Percentiles rank a stretch among this genome's conserved stretches.
Evolutionary conservation across 2,888 invertebrate genomes (phyloP).

Genomic region (Malthinus flaveolus): DNA sequence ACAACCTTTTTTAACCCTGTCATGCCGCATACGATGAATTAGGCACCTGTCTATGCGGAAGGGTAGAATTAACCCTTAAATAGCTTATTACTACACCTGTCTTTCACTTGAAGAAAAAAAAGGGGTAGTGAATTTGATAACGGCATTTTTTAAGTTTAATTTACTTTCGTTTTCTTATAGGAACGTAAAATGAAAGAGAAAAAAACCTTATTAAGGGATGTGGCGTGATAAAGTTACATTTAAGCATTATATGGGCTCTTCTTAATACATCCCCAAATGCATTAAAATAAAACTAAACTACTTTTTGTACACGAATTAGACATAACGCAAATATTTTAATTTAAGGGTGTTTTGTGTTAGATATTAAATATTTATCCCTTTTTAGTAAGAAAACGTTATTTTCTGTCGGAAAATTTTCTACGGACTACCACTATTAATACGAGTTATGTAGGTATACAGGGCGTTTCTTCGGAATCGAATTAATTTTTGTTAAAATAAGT

Average conservation of each 20-base stretch:
- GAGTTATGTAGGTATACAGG: too few relatives aligned
- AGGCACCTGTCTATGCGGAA: conserved; percentile 41
- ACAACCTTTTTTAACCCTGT: conserved; percentile 41
- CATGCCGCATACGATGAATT: conserved; percentile 40
- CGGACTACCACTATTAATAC: too few relatives aligned
- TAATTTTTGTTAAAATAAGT: neutral
- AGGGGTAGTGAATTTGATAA: conserved; percentile 14
- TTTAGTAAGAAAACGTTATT: too few relatives aligned
- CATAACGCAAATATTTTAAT: neutral
- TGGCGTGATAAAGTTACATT: neutral
- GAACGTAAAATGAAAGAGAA: neutral
- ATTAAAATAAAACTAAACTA: neutral
- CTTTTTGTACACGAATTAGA: neutral
- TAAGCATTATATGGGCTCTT: neutral
- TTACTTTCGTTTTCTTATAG: conserved; percentile 11
- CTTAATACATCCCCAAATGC: conserved; percentile 1
- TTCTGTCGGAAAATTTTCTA: too few relatives aligned
- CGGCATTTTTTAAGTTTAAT: conserved; percentile 11
- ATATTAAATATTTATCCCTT: too few relatives aligned
- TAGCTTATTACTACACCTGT: conserved; percentile 44
- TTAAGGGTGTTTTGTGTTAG: too few relatives aligned
- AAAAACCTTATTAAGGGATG: neutral
- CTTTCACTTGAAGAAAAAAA: conserved; percentile 13
- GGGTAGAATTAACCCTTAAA: conserved; percentile 46
- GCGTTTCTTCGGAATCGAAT: neutral